Percentiles rank a stretch among this genome's conserved stretches.
Conservation (phyloP, 2,888 invertebrate species). For the Unio pictorum region DNA sequence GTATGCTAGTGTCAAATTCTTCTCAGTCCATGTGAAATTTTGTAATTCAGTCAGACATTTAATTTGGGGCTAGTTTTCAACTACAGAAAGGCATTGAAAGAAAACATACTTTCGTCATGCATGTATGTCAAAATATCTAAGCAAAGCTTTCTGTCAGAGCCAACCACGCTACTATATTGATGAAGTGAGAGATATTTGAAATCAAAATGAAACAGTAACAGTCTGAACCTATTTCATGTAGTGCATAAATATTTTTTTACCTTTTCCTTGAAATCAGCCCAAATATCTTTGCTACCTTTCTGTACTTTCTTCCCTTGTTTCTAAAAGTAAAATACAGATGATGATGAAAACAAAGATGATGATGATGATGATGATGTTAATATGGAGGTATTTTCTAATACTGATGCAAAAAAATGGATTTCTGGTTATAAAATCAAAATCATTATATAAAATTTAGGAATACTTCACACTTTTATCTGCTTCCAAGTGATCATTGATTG, state of each 20-base stretch:
- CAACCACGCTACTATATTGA: not conserved
- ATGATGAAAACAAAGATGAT: not conserved
- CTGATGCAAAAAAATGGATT: not conserved
- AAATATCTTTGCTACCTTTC: slow-evolving; percentile 65
- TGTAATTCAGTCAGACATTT: too few species aligned
- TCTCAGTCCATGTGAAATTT: too few species aligned
- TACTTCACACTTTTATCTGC: too few species aligned
- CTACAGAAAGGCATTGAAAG: too few species aligned
- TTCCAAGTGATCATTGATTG: too few species aligned
- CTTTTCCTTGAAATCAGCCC: slow-evolving; percentile 78
- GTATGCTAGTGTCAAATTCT: too few species aligned
- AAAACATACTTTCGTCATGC: too few species aligned
- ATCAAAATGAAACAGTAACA: not conserved
- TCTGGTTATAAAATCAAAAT: too few species aligned
- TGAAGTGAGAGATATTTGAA: not conserved
- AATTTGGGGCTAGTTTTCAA: too few species aligned
- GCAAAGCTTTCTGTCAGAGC: not conserved
- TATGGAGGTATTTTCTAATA: too few species aligned
- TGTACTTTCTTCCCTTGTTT: slow-evolving; percentile 88
- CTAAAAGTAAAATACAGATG: slow-evolving; percentile 46
- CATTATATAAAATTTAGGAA: too few species aligned
- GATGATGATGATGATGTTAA: not conserved
- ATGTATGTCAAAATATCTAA: not conserved
- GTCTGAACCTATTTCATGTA: not conserved
- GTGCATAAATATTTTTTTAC: slow-evolving; percentile 72